Evolutionary conservation across 2,797 vertebrate species (phyloP).

Genomic region (Australoheros facetus): DNA sequence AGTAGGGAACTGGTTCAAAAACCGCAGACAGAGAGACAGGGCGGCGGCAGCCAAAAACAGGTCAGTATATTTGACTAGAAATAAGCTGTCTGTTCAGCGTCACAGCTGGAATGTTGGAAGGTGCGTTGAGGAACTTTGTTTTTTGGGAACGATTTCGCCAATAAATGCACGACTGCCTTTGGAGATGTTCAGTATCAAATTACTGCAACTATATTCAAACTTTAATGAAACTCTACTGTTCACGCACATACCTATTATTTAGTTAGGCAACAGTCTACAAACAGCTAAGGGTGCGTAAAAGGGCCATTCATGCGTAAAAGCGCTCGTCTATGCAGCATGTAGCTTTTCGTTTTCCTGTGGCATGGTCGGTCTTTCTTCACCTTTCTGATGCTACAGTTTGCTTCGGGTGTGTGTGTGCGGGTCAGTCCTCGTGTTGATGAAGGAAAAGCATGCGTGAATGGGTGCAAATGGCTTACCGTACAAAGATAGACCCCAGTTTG

Average conservation of each 20-base stretch:
- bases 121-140: background rate
- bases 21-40: conserved; percentile 94
- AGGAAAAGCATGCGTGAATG: conserved; percentile 23
- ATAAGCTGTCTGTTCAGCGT: background rate
- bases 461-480: conserved; percentile 9
- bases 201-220: background rate
- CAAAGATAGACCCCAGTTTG: background rate
- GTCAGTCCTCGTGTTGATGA: conserved; percentile 20
- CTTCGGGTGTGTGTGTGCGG: conserved; percentile 58
- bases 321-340: conserved; percentile 36
- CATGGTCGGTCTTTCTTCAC: conserved; percentile 6
- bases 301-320: conserved; percentile 63
- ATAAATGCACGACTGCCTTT: background rate
- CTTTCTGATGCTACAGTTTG: conserved; percentile 13
- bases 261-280: background rate
- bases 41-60: conserved; percentile 97
- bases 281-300: conserved; percentile 47
- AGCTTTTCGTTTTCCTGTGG: conserved; percentile 32
- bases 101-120: background rate
- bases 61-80: conserved; percentile 72
- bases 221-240: background rate
- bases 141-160: background rate
- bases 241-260: background rate
- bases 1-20: conserved; percentile 99
- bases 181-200: background rate